Conservation (phyloP, 2,113 vertebrate species). For the Mesocricetus auratus region DNA sequence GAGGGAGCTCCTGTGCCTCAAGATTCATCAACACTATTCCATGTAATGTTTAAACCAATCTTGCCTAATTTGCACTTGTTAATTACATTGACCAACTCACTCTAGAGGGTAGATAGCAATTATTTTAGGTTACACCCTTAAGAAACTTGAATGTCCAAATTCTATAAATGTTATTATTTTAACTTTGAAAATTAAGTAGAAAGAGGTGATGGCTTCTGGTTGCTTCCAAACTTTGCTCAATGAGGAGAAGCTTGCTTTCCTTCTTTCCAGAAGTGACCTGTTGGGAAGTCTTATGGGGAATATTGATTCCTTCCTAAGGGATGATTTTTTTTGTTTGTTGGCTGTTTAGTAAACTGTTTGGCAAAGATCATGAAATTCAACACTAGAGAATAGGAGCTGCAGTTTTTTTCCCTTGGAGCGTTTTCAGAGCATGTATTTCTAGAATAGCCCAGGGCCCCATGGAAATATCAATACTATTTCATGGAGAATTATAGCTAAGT, state of each 20-base stretch:
- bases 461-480: not conserved
- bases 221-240: not conserved
- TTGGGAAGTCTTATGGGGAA: not conserved
- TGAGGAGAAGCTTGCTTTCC: not conserved
- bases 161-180: not conserved
- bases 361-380: slow-evolving; percentile 13
- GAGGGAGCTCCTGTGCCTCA: not conserved
- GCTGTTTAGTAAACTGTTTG: not conserved
- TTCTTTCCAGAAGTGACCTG: not conserved
- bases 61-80: not conserved
- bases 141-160: not conserved
- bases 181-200: not conserved
- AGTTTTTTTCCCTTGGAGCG: not conserved
- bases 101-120: not conserved
- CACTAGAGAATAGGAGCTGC: not conserved
- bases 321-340: not conserved
- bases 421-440: not conserved
- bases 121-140: not conserved
- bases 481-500: not conserved
- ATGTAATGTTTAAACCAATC: not conserved
- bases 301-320: not conserved
- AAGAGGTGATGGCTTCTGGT: not conserved
- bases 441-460: not conserved
- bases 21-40: not conserved
- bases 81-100: slow-evolving; percentile 17